phyloP scores from a whole-genome alignment of 92 coral and sea anemone genomes.

The Virgularia gustaviana region DNA sequence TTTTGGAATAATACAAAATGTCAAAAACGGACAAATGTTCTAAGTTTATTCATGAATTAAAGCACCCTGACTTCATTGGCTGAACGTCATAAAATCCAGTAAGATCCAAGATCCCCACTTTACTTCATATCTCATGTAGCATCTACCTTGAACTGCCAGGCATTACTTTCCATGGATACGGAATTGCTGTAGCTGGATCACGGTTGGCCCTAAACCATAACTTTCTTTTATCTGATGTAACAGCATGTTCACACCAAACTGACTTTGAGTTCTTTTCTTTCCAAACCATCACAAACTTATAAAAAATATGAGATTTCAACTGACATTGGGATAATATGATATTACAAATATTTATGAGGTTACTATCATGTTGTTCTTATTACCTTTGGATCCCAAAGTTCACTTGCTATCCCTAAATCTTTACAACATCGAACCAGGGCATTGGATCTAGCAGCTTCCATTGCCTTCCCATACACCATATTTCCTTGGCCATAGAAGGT shows the following conservation, averaged over 20 bases:
- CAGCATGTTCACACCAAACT: slow-evolving; percentile 86
- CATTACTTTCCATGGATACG: slow-evolving; percentile 90
- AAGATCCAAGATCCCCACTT: no score
- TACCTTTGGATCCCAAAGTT: slow-evolving; percentile 99
- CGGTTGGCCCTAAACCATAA: slow-evolving; percentile 87
- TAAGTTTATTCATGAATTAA: no score
- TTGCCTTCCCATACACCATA: slow-evolving; percentile 97
- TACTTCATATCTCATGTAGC: no score
- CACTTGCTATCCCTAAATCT: slow-evolving; percentile 97
- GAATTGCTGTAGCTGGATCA: slow-evolving; percentile 75
- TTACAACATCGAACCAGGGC: slow-evolving; percentile 98
- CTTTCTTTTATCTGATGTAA: slow-evolving; percentile 80
- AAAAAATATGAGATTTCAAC: not conserved
- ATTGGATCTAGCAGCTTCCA: slow-evolving; percentile 97
- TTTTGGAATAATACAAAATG: no score
- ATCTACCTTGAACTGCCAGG: not conserved
- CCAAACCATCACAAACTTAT: slow-evolving; percentile 85
- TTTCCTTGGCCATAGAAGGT: slow-evolving; percentile 82
- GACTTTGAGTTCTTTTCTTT: slow-evolving; percentile 72
- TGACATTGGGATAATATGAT: not conserved
- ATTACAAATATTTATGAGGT: not conserved
- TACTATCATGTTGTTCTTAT: not conserved
- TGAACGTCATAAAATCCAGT: no score
- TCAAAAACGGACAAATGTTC: no score
- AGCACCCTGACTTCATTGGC: no score